Evolutionary conservation across 2,888 invertebrate species (phyloP).

Genomic region (Agrochola circellaris): DNA sequence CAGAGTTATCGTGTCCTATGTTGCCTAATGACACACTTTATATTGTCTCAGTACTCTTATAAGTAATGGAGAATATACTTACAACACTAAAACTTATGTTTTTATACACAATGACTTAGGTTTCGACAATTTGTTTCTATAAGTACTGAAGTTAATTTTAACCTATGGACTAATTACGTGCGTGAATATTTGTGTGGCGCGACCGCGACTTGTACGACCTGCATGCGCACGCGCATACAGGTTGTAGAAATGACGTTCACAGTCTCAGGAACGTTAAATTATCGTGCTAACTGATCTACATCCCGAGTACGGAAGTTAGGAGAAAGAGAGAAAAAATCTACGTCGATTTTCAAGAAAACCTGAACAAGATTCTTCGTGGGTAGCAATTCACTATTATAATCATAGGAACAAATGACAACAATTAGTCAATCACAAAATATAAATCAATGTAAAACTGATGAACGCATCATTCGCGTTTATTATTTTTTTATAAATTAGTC

Average conservation of each 20-base stretch:
- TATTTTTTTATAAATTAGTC: slow-evolving; percentile 76
- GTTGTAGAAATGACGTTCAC: slow-evolving; percentile 72
- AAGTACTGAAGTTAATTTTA: slow-evolving; percentile 87
- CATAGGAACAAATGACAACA: slow-evolving; percentile 90
- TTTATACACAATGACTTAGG: slow-evolving; percentile 91
- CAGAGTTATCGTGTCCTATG: slow-evolving; percentile 82
- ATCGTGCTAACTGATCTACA: slow-evolving; percentile 79
- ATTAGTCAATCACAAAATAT: slow-evolving; percentile 89
- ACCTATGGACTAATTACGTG: slow-evolving; percentile 88
- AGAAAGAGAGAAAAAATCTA: slow-evolving; percentile 80
- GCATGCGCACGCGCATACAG: slow-evolving; percentile 62
- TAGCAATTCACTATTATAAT: slow-evolving; percentile 85
- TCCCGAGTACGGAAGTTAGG: slow-evolving; percentile 80
- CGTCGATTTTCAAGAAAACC: slow-evolving; percentile 90
- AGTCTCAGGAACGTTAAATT: slow-evolving; percentile 79
- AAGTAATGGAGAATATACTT: slow-evolving; percentile 90
- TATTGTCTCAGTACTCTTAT: slow-evolving; percentile 89
- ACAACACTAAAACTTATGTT: slow-evolving; percentile 87
- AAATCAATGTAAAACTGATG: slow-evolving; percentile 86
- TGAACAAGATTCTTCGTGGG: slow-evolving; percentile 85
- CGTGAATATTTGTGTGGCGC: slow-evolving; percentile 79
- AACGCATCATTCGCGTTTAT: slow-evolving; percentile 85
- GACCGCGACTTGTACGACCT: slow-evolving; percentile 72
- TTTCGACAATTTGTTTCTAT: slow-evolving; percentile 91
- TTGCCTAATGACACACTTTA: slow-evolving; percentile 83